These are phyloP conservation scores for Nephrocerus scutellatus DNA, from an alignment of 2,888 invertebrate species.

Conservation along the genomic window DNA sequence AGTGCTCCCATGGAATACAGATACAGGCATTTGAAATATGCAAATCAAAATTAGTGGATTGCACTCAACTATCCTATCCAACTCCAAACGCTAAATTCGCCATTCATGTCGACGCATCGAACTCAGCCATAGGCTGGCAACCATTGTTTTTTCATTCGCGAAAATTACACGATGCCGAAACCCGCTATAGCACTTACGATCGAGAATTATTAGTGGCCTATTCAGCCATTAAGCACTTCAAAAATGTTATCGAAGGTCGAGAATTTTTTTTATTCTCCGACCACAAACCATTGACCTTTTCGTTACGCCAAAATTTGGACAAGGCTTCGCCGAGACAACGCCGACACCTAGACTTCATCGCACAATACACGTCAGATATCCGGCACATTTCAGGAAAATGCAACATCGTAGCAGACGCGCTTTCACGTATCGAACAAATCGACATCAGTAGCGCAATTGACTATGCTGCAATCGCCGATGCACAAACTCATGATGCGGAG, in stretches of 20 bases:
- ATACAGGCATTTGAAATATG: no score
- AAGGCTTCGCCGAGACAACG: conserved; percentile 9
- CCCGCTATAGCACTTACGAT: conserved; percentile 10
- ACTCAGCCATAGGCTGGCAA: no score
- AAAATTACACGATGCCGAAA: neutral
- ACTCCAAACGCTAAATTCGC: no score
- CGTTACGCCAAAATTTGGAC: neutral
- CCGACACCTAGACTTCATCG: conserved; percentile 1
- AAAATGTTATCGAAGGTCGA: conserved; percentile 5
- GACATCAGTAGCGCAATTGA: neutral
- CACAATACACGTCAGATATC: conserved; percentile 4
- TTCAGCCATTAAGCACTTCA: conserved; percentile 5
- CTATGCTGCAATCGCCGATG: neutral
- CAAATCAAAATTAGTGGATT: no score
- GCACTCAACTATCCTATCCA: no score
- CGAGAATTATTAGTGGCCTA: conserved; percentile 6
- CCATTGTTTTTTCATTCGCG: conserved; percentile 4
- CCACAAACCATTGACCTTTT: conserved; percentile 6
- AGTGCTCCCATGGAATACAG: no score
- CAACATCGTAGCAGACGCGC: conserved; percentile 6
- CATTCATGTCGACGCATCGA: no score
- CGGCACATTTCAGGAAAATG: conserved; percentile 4
- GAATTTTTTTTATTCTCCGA: conserved; percentile 6
- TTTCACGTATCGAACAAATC: conserved; percentile 7
- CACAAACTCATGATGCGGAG: conserved; percentile 2